A percentile compares a stretch with the other conserved stretches of the same genome.
Conservation (phyloP, 2,797 vertebrate species). For the Lagocephalus sceleratus region DNA sequence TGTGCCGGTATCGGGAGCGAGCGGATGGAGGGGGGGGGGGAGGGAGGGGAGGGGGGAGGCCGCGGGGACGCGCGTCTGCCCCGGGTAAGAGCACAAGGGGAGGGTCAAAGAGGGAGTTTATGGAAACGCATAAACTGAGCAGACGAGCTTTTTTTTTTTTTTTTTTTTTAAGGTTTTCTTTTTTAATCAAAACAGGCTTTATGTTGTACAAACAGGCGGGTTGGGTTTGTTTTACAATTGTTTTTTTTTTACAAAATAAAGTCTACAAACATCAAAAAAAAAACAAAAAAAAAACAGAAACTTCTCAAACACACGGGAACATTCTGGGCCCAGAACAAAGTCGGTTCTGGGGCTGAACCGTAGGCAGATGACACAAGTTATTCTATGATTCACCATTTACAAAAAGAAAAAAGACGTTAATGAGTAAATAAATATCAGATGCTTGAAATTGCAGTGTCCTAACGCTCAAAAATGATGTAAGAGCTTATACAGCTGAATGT, state of each 20-base stretch:
- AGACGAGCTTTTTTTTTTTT: too few relatives aligned
- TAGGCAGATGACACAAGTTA: constrained; percentile 12
- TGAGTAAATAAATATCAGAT: constrained; percentile 26
- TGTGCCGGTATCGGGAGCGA: constrained; percentile 71
- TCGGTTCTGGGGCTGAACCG: constrained; percentile 12
- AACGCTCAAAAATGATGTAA: constrained; percentile 8
- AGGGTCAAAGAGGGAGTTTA: too few relatives aligned
- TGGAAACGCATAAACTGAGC: background rate
- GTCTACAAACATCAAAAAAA: constrained; percentile 61
- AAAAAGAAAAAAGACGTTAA: constrained; percentile 37
- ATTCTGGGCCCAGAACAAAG: constrained; percentile 10
- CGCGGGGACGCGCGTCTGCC: constrained; percentile 37
- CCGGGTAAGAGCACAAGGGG: too few relatives aligned
- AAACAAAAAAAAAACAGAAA: constrained; percentile 66
- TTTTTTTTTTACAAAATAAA: too few relatives aligned
- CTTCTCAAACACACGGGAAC: constrained; percentile 33
- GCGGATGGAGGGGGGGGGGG: constrained; percentile 41
- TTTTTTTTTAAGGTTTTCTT: too few relatives aligned
- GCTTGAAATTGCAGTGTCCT: constrained; percentile 26
- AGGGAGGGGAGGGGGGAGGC: too few relatives aligned
- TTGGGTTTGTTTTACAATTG: too few relatives aligned
- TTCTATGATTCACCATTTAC: constrained; percentile 19
- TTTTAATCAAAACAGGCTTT: constrained; percentile 65
- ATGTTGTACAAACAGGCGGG: constrained; percentile 68
- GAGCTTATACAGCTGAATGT: constrained; percentile 22